These are phyloP conservation scores for Tiphia femorata DNA, from an alignment of 2,888 invertebrate genomes.

Conservation along the genomic window DNA sequence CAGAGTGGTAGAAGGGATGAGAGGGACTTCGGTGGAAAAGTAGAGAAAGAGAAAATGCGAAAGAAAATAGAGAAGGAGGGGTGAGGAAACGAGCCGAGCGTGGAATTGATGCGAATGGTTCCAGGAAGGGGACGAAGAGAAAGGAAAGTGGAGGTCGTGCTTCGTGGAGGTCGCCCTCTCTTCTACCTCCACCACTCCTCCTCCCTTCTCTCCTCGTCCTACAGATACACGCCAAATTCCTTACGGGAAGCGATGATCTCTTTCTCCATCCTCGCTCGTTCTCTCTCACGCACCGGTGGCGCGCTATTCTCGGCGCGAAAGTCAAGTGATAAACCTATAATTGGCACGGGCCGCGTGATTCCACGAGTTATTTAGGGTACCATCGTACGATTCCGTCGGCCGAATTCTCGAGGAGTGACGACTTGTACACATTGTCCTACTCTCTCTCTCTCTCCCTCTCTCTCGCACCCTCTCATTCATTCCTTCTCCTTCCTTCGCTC, in stretches of 20 bases:
- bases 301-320: neutral
- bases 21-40: too few species aligned
- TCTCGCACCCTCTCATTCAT: neutral
- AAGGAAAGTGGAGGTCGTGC: too few species aligned
- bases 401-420: slow-evolving; percentile 22
- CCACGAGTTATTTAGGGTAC: slow-evolving; percentile 25
- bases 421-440: neutral
- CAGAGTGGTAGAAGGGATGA: too few species aligned
- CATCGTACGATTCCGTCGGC: slow-evolving; percentile 4
- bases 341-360: slow-evolving; percentile 25
- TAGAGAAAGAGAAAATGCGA: too few species aligned
- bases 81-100: too few species aligned
- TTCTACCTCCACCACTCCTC: neutral
- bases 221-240: too few species aligned
- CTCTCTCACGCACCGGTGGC: too few species aligned
- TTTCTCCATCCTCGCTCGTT: too few species aligned
- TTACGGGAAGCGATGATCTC: too few species aligned
- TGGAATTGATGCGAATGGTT: neutral
- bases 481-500: neutral
- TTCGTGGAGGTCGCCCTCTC: too few species aligned
- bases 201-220: neutral
- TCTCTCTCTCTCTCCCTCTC: slow-evolving; percentile 4
- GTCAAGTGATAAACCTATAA: slow-evolving; percentile 27
- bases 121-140: too few species aligned
- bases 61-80: too few species aligned